These are phyloP conservation scores for Drosophila paracracens DNA, from an alignment of 2,888 invertebrate species.

Conservation along the genomic window DNA sequence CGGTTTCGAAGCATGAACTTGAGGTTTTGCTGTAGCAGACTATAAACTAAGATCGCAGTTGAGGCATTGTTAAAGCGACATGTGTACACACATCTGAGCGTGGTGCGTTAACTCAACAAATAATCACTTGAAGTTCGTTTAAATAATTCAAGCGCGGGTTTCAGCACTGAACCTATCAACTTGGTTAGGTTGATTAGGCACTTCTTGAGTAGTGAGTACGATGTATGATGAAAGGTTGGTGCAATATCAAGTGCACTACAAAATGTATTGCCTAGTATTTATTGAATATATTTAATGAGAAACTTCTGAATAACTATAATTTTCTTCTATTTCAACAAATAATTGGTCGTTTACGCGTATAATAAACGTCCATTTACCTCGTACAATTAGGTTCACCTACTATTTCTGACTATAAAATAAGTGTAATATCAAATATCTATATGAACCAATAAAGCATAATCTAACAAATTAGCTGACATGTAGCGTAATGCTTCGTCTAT, in stretches of 20 bases:
- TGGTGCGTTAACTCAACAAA: background rate
- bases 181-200: background rate
- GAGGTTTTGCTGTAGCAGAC: constrained; percentile 11
- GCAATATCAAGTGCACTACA: no score
- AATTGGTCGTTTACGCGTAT: background rate
- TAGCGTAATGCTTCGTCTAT: background rate
- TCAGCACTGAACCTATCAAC: background rate
- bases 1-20: constrained; percentile 36
- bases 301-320: background rate
- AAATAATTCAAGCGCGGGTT: constrained; percentile 7
- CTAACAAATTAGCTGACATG: background rate
- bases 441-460: background rate
- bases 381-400: background rate
- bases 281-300: background rate
- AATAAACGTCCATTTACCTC: background rate
- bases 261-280: background rate
- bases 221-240: background rate
- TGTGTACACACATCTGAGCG: background rate
- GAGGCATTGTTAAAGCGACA: background rate
- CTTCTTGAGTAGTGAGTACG: background rate
- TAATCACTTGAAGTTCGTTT: constrained; percentile 3
- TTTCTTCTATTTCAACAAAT: background rate
- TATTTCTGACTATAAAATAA: background rate
- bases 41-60: background rate
- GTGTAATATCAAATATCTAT: no score